Percentiles rank a stretch among this genome's conserved stretches.
Conservation (phyloP, 2,797 vertebrate species). For the Acanthornis magna region DNA sequence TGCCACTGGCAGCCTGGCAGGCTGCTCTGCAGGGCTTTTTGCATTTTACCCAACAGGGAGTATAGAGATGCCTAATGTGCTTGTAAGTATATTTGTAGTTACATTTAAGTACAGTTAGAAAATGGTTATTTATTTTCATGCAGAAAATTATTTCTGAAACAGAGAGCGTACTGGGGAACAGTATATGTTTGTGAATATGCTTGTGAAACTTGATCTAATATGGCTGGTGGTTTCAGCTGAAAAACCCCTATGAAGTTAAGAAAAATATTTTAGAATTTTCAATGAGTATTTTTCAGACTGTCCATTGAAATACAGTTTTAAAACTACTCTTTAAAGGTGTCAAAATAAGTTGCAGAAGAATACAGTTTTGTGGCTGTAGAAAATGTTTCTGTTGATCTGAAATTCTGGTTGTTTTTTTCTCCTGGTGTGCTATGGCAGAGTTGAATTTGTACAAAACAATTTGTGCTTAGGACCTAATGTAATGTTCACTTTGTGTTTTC, state of each 20-base stretch:
- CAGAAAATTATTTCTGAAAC: neutral
- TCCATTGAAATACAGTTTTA: fast-evolving
- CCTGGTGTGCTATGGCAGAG: fast-evolving
- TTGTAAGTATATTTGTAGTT: neutral
- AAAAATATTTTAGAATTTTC: neutral
- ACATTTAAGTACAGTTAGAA: neutral
- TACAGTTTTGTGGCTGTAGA: neutral
- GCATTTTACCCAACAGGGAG: neutral
- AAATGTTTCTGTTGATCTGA: neutral
- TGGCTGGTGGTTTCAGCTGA: neutral
- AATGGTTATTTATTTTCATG: neutral
- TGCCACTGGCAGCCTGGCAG: neutral
- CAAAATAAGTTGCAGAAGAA: neutral
- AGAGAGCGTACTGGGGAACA: neutral
- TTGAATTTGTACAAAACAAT: neutral
- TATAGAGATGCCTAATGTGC: neutral
- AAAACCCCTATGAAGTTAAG: neutral
- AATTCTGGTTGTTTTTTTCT: neutral
- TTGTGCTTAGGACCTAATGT: neutral
- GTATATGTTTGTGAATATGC: neutral
- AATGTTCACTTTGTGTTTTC: neutral
- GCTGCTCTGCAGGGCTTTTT: neutral
- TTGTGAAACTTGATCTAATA: neutral
- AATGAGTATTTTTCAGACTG: neutral
- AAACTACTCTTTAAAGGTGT: neutral